Percentiles rank a stretch among this genome's conserved stretches.
Conservation (phyloP, 2,888 invertebrate genomes). For the Tuberolachnus salignus region DNA sequence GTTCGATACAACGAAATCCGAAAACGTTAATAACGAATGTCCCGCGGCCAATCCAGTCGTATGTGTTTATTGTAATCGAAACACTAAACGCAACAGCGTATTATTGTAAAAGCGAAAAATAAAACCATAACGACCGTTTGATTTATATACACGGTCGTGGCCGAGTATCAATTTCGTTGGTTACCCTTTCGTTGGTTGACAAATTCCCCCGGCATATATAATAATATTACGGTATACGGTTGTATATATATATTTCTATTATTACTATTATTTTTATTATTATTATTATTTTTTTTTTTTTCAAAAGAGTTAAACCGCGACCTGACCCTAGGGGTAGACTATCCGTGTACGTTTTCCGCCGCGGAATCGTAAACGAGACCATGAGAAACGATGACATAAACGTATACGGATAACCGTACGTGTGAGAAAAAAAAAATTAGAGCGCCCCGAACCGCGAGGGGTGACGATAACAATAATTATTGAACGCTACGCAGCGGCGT, state of each 20-base stretch:
- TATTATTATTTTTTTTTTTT: conserved; percentile 28
- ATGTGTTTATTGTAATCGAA: too few relatives aligned
- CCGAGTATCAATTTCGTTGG: conserved; percentile 42
- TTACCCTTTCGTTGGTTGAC: conserved; percentile 45
- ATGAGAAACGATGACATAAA: conserved; percentile 49
- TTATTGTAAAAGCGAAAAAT: not conserved
- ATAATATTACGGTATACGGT: too few relatives aligned
- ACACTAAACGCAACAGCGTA: too few relatives aligned
- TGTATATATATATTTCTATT: too few relatives aligned
- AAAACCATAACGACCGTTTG: conserved; percentile 40
- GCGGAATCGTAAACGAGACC: conserved; percentile 32
- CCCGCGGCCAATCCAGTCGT: too few relatives aligned
- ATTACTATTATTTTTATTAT: too few relatives aligned
- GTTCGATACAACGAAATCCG: too few relatives aligned
- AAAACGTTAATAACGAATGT: too few relatives aligned
- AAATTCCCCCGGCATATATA: too few relatives aligned
- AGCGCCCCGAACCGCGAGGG: conserved; percentile 28
- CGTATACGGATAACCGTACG: conserved; percentile 4
- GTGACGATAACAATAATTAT: conserved; percentile 15
- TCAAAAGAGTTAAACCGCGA: conserved; percentile 49
- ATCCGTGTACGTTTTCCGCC: not conserved
- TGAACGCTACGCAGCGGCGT: not conserved
- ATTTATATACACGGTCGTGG: conserved; percentile 28
- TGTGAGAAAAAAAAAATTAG: conserved; percentile 53
- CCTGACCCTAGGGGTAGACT: conserved; percentile 32